phyloP scores from a whole-genome alignment of 2,113 vertebrate genomes.

The Platysteira castanea region DNA sequence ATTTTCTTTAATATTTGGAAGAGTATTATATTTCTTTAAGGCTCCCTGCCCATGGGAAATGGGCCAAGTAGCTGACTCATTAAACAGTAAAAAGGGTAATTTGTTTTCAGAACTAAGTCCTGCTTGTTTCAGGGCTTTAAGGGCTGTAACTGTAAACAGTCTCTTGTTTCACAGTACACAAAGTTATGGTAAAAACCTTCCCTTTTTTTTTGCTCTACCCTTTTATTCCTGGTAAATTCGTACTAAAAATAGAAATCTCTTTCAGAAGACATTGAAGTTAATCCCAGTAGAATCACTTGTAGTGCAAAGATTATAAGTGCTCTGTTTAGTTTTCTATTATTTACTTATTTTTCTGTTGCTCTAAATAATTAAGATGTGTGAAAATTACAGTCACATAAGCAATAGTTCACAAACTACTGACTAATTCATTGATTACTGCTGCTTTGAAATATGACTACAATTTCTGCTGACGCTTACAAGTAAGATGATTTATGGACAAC shows the following conservation, averaged over 20 bases:
- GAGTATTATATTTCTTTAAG: background rate
- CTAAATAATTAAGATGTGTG: conserved; percentile 42
- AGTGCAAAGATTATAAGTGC: background rate
- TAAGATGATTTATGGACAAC: conserved; percentile 41
- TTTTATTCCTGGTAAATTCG: background rate
- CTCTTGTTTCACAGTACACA: background rate
- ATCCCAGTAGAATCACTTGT: background rate
- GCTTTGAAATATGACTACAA: conserved; percentile 38
- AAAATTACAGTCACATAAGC: conserved; percentile 31
- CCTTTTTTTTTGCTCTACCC: background rate
- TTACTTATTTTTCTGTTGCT: background rate
- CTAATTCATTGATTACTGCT: conserved; percentile 53
- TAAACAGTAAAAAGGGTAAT: background rate
- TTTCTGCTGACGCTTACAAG: conserved; percentile 46
- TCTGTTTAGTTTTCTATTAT: background rate
- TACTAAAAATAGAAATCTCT: background rate
- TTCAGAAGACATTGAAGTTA: background rate
- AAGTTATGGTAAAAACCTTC: background rate
- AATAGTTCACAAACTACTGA: conserved; percentile 25
- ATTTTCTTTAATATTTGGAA: background rate
- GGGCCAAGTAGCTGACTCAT: background rate
- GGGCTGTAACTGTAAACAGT: background rate
- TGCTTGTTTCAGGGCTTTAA: background rate
- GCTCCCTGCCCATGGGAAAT: background rate
- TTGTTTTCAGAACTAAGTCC: background rate